phyloP scores from a whole-genome alignment of 2,888 invertebrate species.

The Drosophila quinaria region DNA sequence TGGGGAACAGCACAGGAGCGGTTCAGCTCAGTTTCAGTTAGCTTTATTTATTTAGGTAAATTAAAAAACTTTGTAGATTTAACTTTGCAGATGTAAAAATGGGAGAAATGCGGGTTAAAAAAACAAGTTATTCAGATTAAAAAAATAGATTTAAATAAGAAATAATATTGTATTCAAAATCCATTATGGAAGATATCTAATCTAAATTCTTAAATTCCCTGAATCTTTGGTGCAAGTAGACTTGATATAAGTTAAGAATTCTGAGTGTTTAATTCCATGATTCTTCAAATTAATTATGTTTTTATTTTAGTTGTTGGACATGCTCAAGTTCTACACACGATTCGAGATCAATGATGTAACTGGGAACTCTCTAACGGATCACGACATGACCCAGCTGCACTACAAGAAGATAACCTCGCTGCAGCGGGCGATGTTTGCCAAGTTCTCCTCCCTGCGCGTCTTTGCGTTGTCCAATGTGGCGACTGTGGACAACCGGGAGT shows the following conservation, averaged over 20 bases:
- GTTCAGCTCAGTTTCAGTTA: slow-evolving; percentile 18
- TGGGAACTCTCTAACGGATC: slow-evolving; percentile 96
- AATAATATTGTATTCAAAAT: too few species aligned
- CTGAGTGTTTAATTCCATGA: neutral
- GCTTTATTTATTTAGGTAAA: neutral
- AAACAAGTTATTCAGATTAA: too few species aligned
- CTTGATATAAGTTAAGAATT: too few species aligned
- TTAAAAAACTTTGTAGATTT: too few species aligned
- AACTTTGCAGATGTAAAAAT: too few species aligned
- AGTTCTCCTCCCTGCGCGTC: slow-evolving; percentile 93
- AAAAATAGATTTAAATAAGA: too few species aligned
- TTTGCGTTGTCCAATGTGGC: slow-evolving; percentile 98
- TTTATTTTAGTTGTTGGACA: slow-evolving; percentile 92
- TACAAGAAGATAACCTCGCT: slow-evolving; percentile 96
- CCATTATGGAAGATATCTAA: too few species aligned
- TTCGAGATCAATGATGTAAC: slow-evolving; percentile 99
- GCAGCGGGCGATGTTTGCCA: slow-evolving; percentile 97
- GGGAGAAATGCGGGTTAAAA: too few species aligned
- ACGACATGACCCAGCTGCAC: slow-evolving; percentile 97
- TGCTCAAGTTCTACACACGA: slow-evolving; percentile 97
- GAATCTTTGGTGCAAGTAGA: too few species aligned
- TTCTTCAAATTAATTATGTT: neutral
- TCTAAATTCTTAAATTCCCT: too few species aligned
- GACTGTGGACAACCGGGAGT: slow-evolving; percentile 95
- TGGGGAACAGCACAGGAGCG: slow-evolving; percentile 47